Evolutionary conservation across 2,888 invertebrate genomes (phyloP).

Genomic region (Drosophila rellima): DNA sequence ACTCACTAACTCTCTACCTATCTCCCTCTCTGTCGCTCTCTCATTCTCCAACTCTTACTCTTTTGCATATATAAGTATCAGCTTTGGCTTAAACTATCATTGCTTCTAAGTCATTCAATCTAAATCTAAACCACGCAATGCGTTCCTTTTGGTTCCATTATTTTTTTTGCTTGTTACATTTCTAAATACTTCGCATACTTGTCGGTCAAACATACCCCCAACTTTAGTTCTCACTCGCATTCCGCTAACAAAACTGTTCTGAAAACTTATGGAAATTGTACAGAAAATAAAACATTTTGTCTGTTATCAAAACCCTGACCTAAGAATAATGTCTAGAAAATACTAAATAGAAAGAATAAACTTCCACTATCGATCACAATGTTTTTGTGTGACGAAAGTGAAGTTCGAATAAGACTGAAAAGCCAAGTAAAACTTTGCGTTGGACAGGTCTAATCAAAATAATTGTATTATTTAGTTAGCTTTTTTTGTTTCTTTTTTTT

Average conservation of each 20-base stretch:
- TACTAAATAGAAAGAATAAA: not conserved
- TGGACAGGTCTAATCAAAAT: conserved; percentile 13
- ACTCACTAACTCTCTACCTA: conserved; percentile 9
- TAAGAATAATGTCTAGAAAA: conserved; percentile 2
- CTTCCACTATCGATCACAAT: too few relatives aligned
- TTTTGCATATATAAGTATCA: conserved; percentile 2
- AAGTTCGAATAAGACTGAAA: too few relatives aligned
- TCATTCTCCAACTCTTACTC: conserved; percentile 4
- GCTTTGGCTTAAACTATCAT: conserved; percentile 55
- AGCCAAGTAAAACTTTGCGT: too few relatives aligned
- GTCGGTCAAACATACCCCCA: conserved; percentile 27
- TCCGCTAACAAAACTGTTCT: conserved; percentile 43
- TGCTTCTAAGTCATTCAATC: conserved; percentile 57
- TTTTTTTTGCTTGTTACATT: conserved; percentile 40
- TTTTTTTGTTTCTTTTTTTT: not conserved
- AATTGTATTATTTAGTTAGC: not conserved
- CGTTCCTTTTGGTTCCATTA: conserved; percentile 69
- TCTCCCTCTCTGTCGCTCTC: not conserved
- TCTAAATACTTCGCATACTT: conserved; percentile 24
- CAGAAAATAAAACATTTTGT: conserved; percentile 1
- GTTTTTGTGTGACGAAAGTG: too few relatives aligned
- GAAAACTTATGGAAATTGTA: conserved; percentile 25
- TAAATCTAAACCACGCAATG: conserved; percentile 56
- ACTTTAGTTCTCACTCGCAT: conserved; percentile 40
- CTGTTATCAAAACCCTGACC: conserved; percentile 14